These are phyloP conservation scores for Hippocampus barbouri DNA, from an alignment of 2,113 vertebrate species.

Conservation along the genomic window DNA sequence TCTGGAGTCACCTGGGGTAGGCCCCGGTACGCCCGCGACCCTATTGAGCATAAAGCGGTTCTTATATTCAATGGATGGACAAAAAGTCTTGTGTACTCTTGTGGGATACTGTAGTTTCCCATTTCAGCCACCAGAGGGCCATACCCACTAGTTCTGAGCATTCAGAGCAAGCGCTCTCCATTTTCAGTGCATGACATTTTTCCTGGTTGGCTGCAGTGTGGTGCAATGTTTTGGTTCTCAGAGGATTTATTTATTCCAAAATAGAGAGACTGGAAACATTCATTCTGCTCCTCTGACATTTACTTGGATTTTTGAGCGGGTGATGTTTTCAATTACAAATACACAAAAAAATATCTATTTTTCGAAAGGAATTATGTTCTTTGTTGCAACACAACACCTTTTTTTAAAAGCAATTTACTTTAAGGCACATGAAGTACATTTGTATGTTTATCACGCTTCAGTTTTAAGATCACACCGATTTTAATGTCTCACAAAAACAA, in stretches of 20 bases:
- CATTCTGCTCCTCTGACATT: slow-evolving; percentile 16
- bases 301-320: slow-evolving; percentile 7
- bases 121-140: slow-evolving; percentile 64
- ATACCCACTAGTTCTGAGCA: slow-evolving; percentile 18
- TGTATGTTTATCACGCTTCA: too few relatives aligned
- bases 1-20: too few relatives aligned
- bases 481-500: too few relatives aligned
- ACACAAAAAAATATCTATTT: neutral
- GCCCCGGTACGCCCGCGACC: too few relatives aligned
- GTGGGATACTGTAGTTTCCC: neutral
- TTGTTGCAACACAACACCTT: neutral
- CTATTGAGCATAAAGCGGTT: too few relatives aligned
- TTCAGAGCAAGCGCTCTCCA: neutral
- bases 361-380: neutral
- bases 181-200: neutral
- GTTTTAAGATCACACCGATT: too few relatives aligned
- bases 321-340: neutral
- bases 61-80: too few relatives aligned
- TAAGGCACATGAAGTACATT: too few relatives aligned
- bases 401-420: too few relatives aligned
- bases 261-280: slow-evolving; percentile 18
- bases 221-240: slow-evolving; percentile 15
- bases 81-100: too few relatives aligned
- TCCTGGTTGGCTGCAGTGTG: slow-evolving; percentile 17
- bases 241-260: slow-evolving; percentile 9